phyloP scores from a whole-genome alignment of 2,113 vertebrate genomes.

The Marmota flaviventris region DNA sequence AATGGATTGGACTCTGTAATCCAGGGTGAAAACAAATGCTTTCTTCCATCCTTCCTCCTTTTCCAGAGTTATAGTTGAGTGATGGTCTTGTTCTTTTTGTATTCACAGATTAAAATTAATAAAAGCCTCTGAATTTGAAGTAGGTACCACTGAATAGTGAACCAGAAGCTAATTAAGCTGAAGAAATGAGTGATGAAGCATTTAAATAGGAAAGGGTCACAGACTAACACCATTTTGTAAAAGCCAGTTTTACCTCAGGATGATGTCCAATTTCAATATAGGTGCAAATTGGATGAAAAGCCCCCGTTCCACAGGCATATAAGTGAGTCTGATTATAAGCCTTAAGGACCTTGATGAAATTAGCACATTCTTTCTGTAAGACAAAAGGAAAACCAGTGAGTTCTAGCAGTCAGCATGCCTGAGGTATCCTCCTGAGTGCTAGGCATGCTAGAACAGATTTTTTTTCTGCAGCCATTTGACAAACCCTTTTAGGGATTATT shows the following conservation, averaged over 20 bases:
- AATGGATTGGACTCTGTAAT: constrained; percentile 29
- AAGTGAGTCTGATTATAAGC: constrained; percentile 97
- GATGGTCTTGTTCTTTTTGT: constrained; percentile 57
- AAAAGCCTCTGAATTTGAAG: constrained; percentile 75
- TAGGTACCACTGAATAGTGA: constrained; percentile 36
- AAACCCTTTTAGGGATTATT: constrained; percentile 46
- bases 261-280: constrained; percentile 97
- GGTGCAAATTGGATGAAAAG: constrained; percentile 97
- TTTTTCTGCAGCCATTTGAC: constrained; percentile 57
- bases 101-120: constrained; percentile 79
- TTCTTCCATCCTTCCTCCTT: constrained; percentile 57
- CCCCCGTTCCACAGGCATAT: constrained; percentile 97
- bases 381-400: constrained; percentile 78
- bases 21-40: neutral
- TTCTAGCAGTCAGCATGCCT: constrained; percentile 64
- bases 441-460: constrained; percentile 57
- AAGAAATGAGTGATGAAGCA: constrained; percentile 56
- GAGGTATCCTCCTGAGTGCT: constrained; percentile 15
- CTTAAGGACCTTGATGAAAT: constrained; percentile 97
- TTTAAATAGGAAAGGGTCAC: constrained; percentile 41
- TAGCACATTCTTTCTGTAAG: constrained; percentile 97
- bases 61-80: neutral
- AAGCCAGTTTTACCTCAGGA: constrained; percentile 92
- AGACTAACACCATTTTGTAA: constrained; percentile 42
- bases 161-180: constrained; percentile 28